Evolutionary conservation across 2,888 invertebrate genomes (phyloP).

Genomic region (Sialis fuliginosa): DNA sequence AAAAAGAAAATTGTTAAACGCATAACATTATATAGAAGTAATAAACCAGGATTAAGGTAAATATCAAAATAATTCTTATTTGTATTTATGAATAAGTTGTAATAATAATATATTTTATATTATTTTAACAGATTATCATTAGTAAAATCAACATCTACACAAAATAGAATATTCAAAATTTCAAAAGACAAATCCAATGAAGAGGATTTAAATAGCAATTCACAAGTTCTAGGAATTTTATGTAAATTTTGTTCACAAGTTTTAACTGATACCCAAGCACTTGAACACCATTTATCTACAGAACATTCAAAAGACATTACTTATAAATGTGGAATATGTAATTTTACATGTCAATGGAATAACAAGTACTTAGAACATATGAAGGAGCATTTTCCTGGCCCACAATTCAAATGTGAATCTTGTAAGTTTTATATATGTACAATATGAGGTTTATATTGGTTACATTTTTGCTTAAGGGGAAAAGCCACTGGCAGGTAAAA

Average conservation of each 20-base stretch:
- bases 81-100: not conserved
- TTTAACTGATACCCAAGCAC: constrained; percentile 28
- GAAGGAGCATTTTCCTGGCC: constrained; percentile 37
- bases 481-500: too few relatives aligned
- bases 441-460: constrained; percentile 7
- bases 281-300: constrained; percentile 34
- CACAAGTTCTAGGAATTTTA: constrained; percentile 19
- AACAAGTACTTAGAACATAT: constrained; percentile 41
- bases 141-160: not conserved
- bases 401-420: constrained; percentile 43
- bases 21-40: not conserved
- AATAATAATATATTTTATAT: not conserved
- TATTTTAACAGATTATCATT: constrained; percentile 2
- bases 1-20: constrained; percentile 1
- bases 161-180: not conserved
- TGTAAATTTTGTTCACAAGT: constrained; percentile 35
- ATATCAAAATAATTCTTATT: not conserved
- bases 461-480: not conserved
- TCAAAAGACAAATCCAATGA: not conserved
- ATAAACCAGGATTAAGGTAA: not conserved
- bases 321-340: constrained; percentile 40
- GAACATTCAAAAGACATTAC: constrained; percentile 37
- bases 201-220: constrained; percentile 18
- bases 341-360: constrained; percentile 43
- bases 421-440: constrained; percentile 25